Conservation (phyloP, 2,888 invertebrate species). For the Luffia ferchaultella region DNA sequence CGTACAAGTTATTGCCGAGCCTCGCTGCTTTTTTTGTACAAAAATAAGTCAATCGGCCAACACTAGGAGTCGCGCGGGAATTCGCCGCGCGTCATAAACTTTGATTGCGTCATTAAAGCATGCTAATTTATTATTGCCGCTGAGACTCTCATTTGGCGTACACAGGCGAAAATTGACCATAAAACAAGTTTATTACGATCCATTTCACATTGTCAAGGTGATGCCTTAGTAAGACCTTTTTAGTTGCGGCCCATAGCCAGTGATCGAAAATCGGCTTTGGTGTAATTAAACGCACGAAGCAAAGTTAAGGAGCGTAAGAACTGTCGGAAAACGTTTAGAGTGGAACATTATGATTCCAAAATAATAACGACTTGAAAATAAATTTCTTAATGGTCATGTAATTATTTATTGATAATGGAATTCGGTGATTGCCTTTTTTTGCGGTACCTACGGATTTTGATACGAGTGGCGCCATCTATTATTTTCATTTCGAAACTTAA, state of each 20-base stretch:
- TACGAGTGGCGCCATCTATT: too few relatives aligned
- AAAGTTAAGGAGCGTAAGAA: too few relatives aligned
- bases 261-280: slow-evolving; percentile 55
- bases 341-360: too few relatives aligned
- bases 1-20: slow-evolving; percentile 49
- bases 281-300: slow-evolving; percentile 32
- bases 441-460: too few relatives aligned
- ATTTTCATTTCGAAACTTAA: too few relatives aligned
- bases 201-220: slow-evolving; percentile 21
- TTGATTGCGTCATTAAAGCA: slow-evolving; percentile 66
- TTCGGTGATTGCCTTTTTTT: too few relatives aligned
- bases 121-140: slow-evolving; percentile 60
- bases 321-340: too few relatives aligned
- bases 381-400: too few relatives aligned
- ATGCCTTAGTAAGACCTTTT: slow-evolving; percentile 35
- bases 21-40: slow-evolving; percentile 27
- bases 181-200: slow-evolving; percentile 27
- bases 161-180: slow-evolving; percentile 42
- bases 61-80: slow-evolving; percentile 58
- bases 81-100: slow-evolving; percentile 65
- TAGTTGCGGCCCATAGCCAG: slow-evolving; percentile 24
- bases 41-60: slow-evolving; percentile 60
- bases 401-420: too few relatives aligned
- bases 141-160: slow-evolving; percentile 47
- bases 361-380: too few relatives aligned